Conservation (phyloP, 2,888 invertebrate genomes). For the Lamellibrachia columna region DNA sequence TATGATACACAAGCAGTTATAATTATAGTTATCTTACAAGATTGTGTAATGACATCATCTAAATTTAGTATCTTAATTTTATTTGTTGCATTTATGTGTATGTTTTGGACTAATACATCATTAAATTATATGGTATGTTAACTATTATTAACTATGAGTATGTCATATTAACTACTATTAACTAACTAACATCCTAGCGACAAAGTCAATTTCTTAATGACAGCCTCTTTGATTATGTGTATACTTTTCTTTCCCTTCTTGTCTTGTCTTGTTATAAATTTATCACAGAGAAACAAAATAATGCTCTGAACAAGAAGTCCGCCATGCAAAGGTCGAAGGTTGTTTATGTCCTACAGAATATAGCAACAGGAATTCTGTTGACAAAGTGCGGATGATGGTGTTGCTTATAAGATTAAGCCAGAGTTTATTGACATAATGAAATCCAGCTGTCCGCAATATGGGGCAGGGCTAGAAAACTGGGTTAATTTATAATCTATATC, state of each 20-base stretch:
- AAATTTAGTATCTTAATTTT: not conserved
- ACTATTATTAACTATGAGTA: too few species aligned
- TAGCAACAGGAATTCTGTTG: not conserved
- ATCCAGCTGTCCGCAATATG: not conserved
- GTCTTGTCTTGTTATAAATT: too few species aligned
- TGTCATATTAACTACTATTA: too few species aligned
- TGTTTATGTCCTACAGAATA: not conserved
- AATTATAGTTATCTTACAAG: not conserved
- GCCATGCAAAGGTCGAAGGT: not conserved
- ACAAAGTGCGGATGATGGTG: not conserved
- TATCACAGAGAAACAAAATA: not conserved
- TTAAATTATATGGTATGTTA: not conserved
- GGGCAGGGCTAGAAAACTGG: not conserved
- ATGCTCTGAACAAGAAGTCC: not conserved
- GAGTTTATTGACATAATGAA: slow-evolving; percentile 8
- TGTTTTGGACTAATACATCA: not conserved
- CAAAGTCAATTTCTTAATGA: too few species aligned
- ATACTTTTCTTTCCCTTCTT: too few species aligned
- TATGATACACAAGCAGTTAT: not conserved
- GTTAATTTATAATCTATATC: not conserved
- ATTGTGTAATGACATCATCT: not conserved
- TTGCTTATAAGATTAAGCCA: slow-evolving; percentile 11
- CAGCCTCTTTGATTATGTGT: too few species aligned
- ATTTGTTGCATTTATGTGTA: not conserved
- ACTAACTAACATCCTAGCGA: too few species aligned